These are phyloP conservation scores for Aphidoletes aphidimyza DNA, from an alignment of 2,888 invertebrate species.

Conservation along the genomic window DNA sequence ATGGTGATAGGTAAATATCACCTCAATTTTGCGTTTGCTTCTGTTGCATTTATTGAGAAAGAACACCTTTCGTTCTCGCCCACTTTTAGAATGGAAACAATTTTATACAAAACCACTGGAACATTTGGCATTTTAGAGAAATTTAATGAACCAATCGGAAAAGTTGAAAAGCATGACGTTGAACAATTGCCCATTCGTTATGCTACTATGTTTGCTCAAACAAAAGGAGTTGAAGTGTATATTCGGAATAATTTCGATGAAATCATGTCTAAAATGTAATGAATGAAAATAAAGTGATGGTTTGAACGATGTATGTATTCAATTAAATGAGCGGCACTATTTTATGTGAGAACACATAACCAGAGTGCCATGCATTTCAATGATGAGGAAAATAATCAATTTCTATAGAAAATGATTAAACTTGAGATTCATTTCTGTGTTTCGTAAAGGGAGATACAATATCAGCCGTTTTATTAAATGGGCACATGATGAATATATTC, in stretches of 20 bases:
- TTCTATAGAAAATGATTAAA: too few species aligned
- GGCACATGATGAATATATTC: too few species aligned
- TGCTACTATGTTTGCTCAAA: not conserved
- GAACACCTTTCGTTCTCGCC: too few species aligned
- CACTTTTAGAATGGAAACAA: not conserved
- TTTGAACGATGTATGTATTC: not conserved
- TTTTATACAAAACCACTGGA: slow-evolving; percentile 1
- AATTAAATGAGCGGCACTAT: not conserved
- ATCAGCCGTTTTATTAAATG: too few species aligned
- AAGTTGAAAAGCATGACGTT: not conserved
- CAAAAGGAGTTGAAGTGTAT: not conserved
- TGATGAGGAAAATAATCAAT: too few species aligned
- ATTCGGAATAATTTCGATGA: not conserved
- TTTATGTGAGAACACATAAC: not conserved
- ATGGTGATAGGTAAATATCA: not conserved
- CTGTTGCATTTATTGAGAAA: not conserved
- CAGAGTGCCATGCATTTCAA: too few species aligned
- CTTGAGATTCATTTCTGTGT: too few species aligned
- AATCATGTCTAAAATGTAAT: not conserved
- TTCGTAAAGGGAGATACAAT: too few species aligned
- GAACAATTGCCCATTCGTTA: not conserved
- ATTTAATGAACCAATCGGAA: not conserved
- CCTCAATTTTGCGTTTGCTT: not conserved
- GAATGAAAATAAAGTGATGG: not conserved
- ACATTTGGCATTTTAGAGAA: slow-evolving; percentile 1